A percentile compares a stretch with the other conserved stretches of the same genome.
These are phyloP conservation scores for Pangasius sanitwongsei DNA, from an alignment of 2,797 vertebrate species.

Conservation along the genomic window DNA sequence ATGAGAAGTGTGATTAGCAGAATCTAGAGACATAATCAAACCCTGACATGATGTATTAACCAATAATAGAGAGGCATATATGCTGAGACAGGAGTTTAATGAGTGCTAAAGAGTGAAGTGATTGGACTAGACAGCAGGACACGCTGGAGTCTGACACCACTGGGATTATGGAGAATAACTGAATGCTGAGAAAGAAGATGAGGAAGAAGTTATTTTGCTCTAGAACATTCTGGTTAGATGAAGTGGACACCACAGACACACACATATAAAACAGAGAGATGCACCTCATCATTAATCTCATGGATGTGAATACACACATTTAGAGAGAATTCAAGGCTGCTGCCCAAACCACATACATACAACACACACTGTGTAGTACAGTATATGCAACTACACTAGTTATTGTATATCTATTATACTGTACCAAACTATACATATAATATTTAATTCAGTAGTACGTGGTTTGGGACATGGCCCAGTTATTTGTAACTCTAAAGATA, in stretches of 20 bases:
- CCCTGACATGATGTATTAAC: constrained; percentile 18
- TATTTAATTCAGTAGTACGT: too few species aligned
- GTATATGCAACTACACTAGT: too few species aligned
- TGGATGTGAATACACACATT: too few species aligned
- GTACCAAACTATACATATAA: too few species aligned
- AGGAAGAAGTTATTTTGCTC: not conserved
- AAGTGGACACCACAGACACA: not conserved
- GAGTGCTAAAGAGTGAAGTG: not conserved
- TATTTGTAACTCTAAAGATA: too few species aligned
- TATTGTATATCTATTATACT: too few species aligned
- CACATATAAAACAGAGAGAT: too few species aligned
- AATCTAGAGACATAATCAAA: constrained; percentile 9
- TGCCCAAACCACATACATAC: too few species aligned
- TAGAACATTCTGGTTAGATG: not conserved
- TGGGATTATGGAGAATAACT: not conserved
- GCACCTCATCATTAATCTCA: too few species aligned
- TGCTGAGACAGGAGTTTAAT: not conserved
- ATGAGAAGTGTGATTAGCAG: constrained; percentile 9
- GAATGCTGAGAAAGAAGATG: not conserved
- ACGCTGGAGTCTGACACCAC: not conserved
- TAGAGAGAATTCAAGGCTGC: too few species aligned
- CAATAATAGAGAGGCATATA: constrained; percentile 17
- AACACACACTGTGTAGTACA: too few species aligned
- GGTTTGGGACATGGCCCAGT: too few species aligned
- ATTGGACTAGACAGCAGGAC: constrained; percentile 13